Percentiles rank a stretch among this genome's conserved stretches.
These are phyloP conservation scores for Dryobotodes eremita DNA, from an alignment of 2,888 invertebrate genomes.

Conservation along the genomic window DNA sequence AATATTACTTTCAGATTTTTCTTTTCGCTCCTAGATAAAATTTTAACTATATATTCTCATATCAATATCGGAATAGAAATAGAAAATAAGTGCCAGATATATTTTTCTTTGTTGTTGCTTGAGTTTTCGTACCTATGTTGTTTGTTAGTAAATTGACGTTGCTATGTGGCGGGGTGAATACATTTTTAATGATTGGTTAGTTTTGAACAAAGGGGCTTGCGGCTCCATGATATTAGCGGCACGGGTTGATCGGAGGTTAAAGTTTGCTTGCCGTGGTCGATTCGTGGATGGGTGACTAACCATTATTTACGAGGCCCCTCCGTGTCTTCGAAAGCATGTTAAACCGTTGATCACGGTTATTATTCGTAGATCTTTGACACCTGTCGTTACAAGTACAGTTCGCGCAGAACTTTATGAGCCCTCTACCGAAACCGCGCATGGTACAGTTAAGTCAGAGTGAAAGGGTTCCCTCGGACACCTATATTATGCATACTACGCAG, in stretches of 20 bases:
- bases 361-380: neutral
- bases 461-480: too few species aligned
- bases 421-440: too few species aligned
- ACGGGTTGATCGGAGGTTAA: too few species aligned
- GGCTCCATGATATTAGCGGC: neutral
- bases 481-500: too few species aligned
- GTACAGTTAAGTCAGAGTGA: neutral
- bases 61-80: slow-evolving; percentile 36
- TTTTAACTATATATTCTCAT: slow-evolving; percentile 37
- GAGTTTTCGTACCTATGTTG: neutral
- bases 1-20: slow-evolving; percentile 60
- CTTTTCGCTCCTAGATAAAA: slow-evolving; percentile 35
- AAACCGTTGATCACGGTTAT: too few species aligned
- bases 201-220: neutral
- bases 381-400: neutral
- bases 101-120: slow-evolving; percentile 10
- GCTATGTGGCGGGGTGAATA: neutral
- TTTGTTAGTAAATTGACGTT: slow-evolving; percentile 1
- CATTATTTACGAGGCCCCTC: neutral
- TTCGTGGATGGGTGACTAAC: neutral
- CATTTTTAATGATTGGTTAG: neutral
- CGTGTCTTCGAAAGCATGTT: too few species aligned
- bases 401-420: too few species aligned
- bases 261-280: neutral
- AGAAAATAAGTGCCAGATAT: slow-evolving; percentile 18